Evolutionary conservation across 2,888 invertebrate species (phyloP).

Genomic region (Lamellibrachia columna): DNA sequence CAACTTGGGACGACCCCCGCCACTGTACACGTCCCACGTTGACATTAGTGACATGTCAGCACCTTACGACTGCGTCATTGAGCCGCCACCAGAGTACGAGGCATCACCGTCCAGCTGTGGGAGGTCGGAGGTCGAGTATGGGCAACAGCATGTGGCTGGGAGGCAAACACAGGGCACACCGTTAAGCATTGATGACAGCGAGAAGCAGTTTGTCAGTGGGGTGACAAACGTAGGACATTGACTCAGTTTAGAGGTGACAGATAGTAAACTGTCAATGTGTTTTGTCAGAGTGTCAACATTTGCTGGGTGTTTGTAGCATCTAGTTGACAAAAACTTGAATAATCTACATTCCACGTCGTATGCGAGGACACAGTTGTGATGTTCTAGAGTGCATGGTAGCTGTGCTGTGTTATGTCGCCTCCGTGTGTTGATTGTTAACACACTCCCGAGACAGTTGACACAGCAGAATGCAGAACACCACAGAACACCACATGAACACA

Average conservation of each 20-base stretch:
- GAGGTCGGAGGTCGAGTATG: not conserved
- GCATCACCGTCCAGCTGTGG: not conserved
- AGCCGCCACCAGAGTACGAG: not conserved
- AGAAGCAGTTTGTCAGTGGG: not conserved
- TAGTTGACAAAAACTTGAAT: not conserved
- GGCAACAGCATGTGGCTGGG: not conserved
- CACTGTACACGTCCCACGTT: not conserved
- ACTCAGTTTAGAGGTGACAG: not conserved
- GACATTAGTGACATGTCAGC: not conserved
- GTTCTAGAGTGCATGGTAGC: not conserved
- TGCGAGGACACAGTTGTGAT: not conserved
- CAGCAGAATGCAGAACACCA: not conserved
- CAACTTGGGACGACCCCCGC: not conserved
- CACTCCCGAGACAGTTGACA: not conserved
- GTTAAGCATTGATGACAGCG: not conserved
- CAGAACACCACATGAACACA: not conserved
- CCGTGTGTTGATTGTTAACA: not conserved
- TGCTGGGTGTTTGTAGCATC: not conserved
- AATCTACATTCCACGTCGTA: not conserved
- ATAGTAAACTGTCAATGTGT: not conserved
- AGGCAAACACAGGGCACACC: conserved; percentile 8
- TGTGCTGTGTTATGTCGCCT: not conserved
- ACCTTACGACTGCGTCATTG: not conserved
- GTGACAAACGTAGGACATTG: not conserved
- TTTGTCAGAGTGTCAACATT: not conserved